Base-by-base conservation (phyloP, 2,888 invertebrate species). In the Geotrupes spiniger region DNA sequence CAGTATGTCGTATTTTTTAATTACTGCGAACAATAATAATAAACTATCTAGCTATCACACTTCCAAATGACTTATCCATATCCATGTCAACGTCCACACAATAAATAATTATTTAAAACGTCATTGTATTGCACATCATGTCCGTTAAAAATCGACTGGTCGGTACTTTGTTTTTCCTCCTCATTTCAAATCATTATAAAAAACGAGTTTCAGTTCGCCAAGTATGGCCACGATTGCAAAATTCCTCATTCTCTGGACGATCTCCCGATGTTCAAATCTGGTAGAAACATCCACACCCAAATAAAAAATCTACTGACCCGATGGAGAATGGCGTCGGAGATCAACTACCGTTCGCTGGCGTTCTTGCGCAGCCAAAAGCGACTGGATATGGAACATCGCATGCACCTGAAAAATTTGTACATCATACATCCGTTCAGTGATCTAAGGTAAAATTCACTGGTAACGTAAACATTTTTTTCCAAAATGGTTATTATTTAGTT, bases 401-500 rank as follows among this genome's bases (percentile, higher is more conserved):
- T 47, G 12, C 49, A 57, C 21, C 29, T 54, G 33, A 37, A 49
- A 21, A 40, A 53, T 42, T 33, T 53, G 2, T 57, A 39, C 25
- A 42, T 54, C 12, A 56, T 57, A 15, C 59, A 59, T 42, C 59
- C 59, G 5, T 59, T 59, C 40, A 59, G 59, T 25, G 46, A 52
- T 39, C 56, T 56, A 14, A 49, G 55, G 57, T 57, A 12, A 21
- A 21, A 6, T 46, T 10, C 2, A 40, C n/a, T n/a, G n/a, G n/a
- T n/a, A n/a, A n/a, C n/a, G n/a, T n/a, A n/a, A n/a, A n/a, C n/a
- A n/a, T n/a, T n/a, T n/a, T n/a, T n/a, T n/a, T n/a, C n/a, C n/a
- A n/a, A n/a, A n/a, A n/a, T n/a, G n/a, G n/a, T n/a, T n/a, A n/a
- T n/a, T n/a, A n/a, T n/a, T n/a, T n/a, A n/a, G n/a, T n/a, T n/a